Evolutionary conservation across 53 echinoderm and acorn worm genomes (phyloP).

Genomic region (Henricia sp.): DNA sequence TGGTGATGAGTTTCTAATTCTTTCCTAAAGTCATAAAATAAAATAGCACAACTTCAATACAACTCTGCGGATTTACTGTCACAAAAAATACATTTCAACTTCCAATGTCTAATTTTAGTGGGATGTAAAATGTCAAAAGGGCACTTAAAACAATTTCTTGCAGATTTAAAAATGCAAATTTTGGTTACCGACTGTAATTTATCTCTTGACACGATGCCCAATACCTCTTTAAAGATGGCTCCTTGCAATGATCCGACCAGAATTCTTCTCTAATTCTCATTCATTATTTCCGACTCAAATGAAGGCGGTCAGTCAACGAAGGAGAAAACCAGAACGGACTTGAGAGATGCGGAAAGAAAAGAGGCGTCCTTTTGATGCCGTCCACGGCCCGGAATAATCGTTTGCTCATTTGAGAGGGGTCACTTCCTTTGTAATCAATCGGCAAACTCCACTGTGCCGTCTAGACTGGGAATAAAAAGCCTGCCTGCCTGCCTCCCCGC

Average conservation of each 20-base stretch:
- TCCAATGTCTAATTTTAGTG: too few species aligned
- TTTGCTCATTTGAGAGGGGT: constrained; percentile 16
- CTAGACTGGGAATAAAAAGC: too few species aligned
- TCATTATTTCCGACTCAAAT: constrained; percentile 22
- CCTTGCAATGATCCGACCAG: constrained; percentile 21
- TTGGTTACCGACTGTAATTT: neutral
- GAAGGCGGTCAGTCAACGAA: neutral
- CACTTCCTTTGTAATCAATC: neutral
- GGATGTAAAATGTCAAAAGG: too few species aligned
- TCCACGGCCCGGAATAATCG: neutral
- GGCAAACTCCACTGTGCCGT: too few species aligned
- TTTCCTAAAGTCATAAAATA: too few species aligned
- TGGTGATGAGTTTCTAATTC: too few species aligned
- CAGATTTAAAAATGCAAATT: too few species aligned
- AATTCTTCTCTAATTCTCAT: constrained; percentile 44
- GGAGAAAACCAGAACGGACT: neutral
- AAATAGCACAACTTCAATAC: too few species aligned
- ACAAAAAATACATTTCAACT: too few species aligned
- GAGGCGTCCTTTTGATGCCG: neutral
- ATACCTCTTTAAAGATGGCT: neutral
- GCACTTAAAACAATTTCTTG: too few species aligned
- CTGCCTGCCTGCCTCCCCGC: too few species aligned
- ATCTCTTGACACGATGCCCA: neutral
- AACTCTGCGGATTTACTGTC: too few species aligned
- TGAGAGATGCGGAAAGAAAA: neutral